phyloP scores from a whole-genome alignment of 2,888 invertebrate genomes.

The Drosophila longiperda region DNA sequence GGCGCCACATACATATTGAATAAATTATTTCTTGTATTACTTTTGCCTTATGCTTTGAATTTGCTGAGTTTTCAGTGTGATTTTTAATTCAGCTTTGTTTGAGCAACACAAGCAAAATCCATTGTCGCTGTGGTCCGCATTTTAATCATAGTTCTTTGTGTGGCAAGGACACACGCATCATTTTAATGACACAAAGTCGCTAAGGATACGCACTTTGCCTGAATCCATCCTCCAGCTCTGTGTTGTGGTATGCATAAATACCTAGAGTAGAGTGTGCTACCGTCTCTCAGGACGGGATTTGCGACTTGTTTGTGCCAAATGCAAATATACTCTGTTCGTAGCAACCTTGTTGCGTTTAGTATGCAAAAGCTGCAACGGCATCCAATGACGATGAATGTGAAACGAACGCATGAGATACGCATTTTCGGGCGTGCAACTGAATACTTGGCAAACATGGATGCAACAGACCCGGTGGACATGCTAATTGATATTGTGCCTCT shows the following conservation, averaged over 20 bases:
- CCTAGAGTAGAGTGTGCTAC: constrained; percentile 1
- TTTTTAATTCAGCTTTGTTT: constrained; percentile 37
- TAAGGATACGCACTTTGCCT: constrained; percentile 32
- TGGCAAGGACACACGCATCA: constrained; percentile 38
- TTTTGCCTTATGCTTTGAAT: neutral
- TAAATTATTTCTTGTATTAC: constrained; percentile 37
- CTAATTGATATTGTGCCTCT: constrained; percentile 45
- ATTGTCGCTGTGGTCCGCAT: constrained; percentile 57
- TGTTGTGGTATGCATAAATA: constrained; percentile 19
- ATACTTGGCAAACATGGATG: neutral
- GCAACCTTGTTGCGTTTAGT: constrained; percentile 39
- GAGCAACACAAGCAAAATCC: constrained; percentile 30
- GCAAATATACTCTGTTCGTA: constrained; percentile 48
- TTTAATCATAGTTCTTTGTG: constrained; percentile 61
- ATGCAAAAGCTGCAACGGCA: constrained; percentile 39
- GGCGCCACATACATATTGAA: constrained; percentile 28
- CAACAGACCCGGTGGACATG: constrained; percentile 7
- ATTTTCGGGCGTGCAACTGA: constrained; percentile 31
- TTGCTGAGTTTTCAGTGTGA: constrained; percentile 2
- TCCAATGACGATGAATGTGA: constrained; percentile 41
- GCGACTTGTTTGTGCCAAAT: constrained; percentile 53
- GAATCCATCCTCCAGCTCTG: constrained; percentile 1
- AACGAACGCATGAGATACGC: constrained; percentile 20
- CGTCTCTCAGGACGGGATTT: constrained; percentile 2
- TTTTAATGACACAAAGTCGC: constrained; percentile 58